These are phyloP conservation scores for Saimiri boliviensis DNA, from an alignment of 2,113 vertebrate genomes.

Conservation along the genomic window DNA sequence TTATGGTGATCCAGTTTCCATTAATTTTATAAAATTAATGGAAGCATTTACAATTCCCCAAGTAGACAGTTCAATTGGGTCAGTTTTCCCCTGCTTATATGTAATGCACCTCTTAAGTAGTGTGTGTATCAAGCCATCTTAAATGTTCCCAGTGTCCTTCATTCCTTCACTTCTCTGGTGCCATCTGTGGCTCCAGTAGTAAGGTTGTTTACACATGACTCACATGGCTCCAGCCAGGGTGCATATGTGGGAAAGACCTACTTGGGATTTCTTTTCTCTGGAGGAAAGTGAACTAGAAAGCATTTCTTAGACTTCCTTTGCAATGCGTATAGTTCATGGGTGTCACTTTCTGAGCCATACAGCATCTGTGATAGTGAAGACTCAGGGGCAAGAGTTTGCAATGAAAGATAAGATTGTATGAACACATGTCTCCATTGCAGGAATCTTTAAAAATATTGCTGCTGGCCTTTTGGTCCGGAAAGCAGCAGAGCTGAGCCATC, in stretches of 20 bases:
- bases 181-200: neutral
- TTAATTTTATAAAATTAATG: neutral
- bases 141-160: neutral
- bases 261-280: neutral
- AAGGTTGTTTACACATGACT: neutral
- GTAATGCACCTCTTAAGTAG: neutral
- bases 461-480: neutral
- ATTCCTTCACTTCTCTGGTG: neutral
- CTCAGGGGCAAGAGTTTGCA: neutral
- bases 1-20: neutral
- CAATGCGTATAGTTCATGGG: neutral
- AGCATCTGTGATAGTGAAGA: neutral
- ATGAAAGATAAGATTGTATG: neutral
- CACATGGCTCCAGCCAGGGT: neutral
- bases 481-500: neutral
- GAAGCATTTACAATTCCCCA: neutral
- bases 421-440: neutral
- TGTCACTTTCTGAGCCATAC: neutral
- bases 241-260: neutral
- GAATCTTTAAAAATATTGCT: neutral
- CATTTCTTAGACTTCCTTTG: neutral
- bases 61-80: neutral
- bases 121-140: neutral
- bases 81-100: neutral
- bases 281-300: neutral